Percentiles rank a stretch among this genome's conserved stretches.
These are phyloP conservation scores for Bursaphelenchus mucronatus DNA, from an alignment of 1,140 invertebrate species.

Conservation along the genomic window DNA sequence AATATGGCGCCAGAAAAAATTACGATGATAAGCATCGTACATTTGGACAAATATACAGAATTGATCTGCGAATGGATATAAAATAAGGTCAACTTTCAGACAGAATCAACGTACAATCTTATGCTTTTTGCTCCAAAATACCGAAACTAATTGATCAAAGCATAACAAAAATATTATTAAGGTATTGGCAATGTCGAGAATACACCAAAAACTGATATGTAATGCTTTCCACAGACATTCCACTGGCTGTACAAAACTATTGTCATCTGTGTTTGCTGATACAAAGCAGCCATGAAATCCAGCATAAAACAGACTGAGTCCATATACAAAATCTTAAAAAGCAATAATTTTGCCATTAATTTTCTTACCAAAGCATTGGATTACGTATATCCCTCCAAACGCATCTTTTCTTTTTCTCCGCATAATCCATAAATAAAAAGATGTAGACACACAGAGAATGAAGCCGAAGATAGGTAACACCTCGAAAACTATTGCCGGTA, in stretches of 20 bases:
- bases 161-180: slow-evolving; percentile 26
- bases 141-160: slow-evolving; percentile 36
- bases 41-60: slow-evolving; percentile 31
- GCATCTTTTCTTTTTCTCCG: slow-evolving; percentile 2
- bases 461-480: slow-evolving; percentile 15
- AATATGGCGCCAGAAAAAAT: slow-evolving; percentile 23
- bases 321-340: slow-evolving; percentile 33
- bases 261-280: slow-evolving; percentile 23
- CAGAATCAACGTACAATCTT: slow-evolving; percentile 23
- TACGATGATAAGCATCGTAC: slow-evolving; percentile 19
- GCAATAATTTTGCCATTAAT: neutral
- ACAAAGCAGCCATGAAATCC: slow-evolving; percentile 34
- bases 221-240: slow-evolving; percentile 25
- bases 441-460: neutral
- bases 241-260: slow-evolving; percentile 21
- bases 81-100: neutral
- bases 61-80: slow-evolving; percentile 14
- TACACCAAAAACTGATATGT: slow-evolving; percentile 30
- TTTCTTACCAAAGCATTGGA: slow-evolving; percentile 6
- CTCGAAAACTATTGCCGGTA: slow-evolving; percentile 10
- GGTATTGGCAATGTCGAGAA: slow-evolving; percentile 23
- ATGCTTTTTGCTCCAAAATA: slow-evolving; percentile 35
- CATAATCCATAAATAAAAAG: slow-evolving; percentile 19
- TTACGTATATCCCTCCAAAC: slow-evolving; percentile 12
- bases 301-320: slow-evolving; percentile 32